Evolutionary conservation across 2,888 invertebrate species (phyloP).

Genomic region (Andrena chrysosceles): DNA sequence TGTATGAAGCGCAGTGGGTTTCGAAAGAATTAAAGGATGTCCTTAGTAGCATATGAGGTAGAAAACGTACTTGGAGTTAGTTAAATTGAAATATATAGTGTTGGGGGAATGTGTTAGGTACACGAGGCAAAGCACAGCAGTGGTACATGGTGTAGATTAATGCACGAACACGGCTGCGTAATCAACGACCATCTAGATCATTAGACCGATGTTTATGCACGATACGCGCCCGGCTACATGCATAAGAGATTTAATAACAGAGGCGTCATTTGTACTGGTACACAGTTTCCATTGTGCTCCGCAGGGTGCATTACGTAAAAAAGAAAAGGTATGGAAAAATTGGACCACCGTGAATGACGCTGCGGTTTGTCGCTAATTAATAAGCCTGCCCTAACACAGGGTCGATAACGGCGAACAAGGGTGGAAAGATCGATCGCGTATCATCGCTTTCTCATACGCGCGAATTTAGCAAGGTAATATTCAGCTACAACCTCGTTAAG

Average conservation of each 20-base stretch:
- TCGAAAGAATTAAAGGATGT: too few relatives aligned
- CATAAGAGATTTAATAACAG: conserved; percentile 59
- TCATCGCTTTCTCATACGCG: not conserved
- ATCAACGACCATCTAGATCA: conserved; percentile 61
- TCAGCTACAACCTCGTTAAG: not conserved
- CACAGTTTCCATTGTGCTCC: conserved; percentile 30
- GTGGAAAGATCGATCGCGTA: conserved; percentile 3
- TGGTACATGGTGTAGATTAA: conserved; percentile 50
- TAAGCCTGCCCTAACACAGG: conserved; percentile 16
- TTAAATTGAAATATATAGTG: not conserved
- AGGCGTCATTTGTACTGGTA: conserved; percentile 37
- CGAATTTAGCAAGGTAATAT: conserved; percentile 14
- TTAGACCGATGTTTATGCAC: conserved; percentile 60
- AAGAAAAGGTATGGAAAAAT: not conserved
- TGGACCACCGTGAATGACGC: conserved; percentile 43
- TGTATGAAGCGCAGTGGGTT: too few relatives aligned
- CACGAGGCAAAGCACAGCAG: conserved; percentile 7
- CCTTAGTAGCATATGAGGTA: too few relatives aligned
- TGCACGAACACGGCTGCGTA: conserved; percentile 46
- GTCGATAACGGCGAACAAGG: not conserved
- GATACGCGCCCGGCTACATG: conserved; percentile 44
- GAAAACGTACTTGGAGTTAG: not conserved
- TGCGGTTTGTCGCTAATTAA: conserved; percentile 48
- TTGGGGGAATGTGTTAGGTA: not conserved
- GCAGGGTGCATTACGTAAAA: conserved; percentile 35